Evolutionary conservation across 2,113 vertebrate genomes (phyloP).

Genomic region (Microcebus ravelobensis): DNA sequence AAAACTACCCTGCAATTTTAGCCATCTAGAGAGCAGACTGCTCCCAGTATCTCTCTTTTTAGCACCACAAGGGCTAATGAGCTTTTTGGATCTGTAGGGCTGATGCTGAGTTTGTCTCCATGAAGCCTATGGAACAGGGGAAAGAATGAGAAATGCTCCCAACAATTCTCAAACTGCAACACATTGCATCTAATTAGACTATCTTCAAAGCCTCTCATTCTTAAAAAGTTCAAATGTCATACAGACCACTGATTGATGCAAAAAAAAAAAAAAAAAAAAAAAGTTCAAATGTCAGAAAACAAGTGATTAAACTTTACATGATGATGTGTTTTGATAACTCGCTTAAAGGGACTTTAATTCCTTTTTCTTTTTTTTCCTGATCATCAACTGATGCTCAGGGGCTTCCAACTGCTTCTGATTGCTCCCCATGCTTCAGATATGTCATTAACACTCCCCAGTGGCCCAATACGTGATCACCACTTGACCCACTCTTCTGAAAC

Average conservation of each 20-base stretch:
- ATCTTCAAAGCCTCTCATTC: slow-evolving; percentile 38
- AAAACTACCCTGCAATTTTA: not conserved
- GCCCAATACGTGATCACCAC: not conserved
- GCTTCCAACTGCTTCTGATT: not conserved
- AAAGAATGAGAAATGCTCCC: not conserved
- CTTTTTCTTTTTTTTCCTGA: not conserved
- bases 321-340: not conserved
- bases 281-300: slow-evolving; percentile 20
- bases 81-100: not conserved
- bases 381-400: not conserved
- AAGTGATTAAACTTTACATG: slow-evolving; percentile 38
- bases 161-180: not conserved
- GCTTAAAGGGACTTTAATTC: not conserved
- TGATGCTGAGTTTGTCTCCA: not conserved
- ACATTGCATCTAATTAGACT: not conserved
- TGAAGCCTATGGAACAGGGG: not conserved
- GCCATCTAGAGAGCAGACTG: not conserved
- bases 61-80: not conserved
- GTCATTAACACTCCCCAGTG: not conserved
- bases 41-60: not conserved
- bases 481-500: not conserved
- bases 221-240: slow-evolving; percentile 35
- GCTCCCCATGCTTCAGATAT: not conserved
- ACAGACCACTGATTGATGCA: too few relatives aligned
- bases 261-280: too few relatives aligned